Percentiles rank a stretch among this genome's conserved stretches.
These are phyloP conservation scores for Philypnodon macrostomus DNA, from an alignment of 2,797 vertebrate genomes.

Conservation along the genomic window DNA sequence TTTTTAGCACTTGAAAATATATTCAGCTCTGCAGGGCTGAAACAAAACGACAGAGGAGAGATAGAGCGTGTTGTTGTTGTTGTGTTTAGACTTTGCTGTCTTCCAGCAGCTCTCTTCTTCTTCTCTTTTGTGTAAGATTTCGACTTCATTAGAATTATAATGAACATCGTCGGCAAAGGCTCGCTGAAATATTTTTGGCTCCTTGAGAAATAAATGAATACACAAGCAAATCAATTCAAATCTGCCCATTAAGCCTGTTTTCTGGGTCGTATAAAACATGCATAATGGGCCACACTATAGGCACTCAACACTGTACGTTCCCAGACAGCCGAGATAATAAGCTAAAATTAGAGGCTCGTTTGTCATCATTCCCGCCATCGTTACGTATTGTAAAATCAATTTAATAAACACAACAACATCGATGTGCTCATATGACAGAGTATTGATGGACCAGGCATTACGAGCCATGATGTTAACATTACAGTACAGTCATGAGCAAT, in stretches of 20 bases:
- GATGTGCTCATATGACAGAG: conserved; percentile 17
- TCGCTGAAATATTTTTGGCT: conserved; percentile 63
- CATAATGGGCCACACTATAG: conserved; percentile 40
- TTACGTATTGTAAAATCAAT: conserved; percentile 42
- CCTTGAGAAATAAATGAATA: conserved; percentile 57
- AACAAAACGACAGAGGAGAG: conserved; percentile 19
- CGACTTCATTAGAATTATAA: conserved; percentile 74
- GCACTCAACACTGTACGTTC: conserved; percentile 6
- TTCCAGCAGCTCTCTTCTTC: conserved; percentile 46
- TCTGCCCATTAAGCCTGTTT: conserved; percentile 54
- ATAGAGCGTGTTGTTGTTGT: conserved; percentile 44
- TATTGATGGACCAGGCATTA: conserved; percentile 30
- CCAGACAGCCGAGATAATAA: conserved; percentile 27
- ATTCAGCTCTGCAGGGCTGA: conserved; percentile 20
- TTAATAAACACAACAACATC: conserved; percentile 13
- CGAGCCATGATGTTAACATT: conserved; percentile 32
- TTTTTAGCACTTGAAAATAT: conserved; percentile 16
- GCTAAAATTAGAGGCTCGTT: conserved; percentile 44
- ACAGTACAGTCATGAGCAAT: conserved; percentile 28
- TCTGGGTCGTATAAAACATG: conserved; percentile 43
- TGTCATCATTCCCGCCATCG: conserved; percentile 45
- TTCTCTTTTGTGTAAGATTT: conserved; percentile 57
- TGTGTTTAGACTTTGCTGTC: conserved; percentile 51
- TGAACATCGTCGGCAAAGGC: conserved; percentile 59
- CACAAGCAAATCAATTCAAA: conserved; percentile 60